A percentile compares a stretch with the other conserved stretches of the same genome.
phyloP scores from a whole-genome alignment of 2,113 vertebrate genomes.

The Girardinichthys multiradiatus region DNA sequence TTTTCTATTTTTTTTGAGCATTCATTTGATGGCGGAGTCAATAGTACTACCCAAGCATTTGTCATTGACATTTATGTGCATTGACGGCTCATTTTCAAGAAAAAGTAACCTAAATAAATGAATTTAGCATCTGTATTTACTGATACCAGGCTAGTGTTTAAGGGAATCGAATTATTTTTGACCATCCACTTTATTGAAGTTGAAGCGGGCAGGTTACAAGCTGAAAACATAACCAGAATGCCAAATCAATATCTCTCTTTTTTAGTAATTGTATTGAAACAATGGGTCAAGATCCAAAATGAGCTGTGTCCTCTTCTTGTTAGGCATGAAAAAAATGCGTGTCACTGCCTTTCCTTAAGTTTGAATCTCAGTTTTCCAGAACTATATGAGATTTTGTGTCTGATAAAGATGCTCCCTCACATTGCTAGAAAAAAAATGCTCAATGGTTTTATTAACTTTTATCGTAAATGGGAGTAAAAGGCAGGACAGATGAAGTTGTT shows the following conservation, averaged over 20 bases:
- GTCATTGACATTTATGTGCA: no score
- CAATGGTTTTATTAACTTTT: constrained; percentile 31
- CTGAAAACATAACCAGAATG: constrained; percentile 54
- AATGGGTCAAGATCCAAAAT: constrained; percentile 32
- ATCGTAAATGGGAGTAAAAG: constrained; percentile 21
- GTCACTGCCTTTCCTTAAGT: neutral
- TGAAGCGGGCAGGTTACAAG: no score
- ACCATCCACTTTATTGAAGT: no score
- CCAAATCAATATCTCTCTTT: constrained; percentile 61
- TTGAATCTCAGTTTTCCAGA: constrained; percentile 3
- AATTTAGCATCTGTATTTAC: no score
- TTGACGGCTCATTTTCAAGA: no score
- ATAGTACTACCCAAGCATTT: no score
- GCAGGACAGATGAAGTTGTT: constrained; percentile 14
- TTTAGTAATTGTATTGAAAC: constrained; percentile 40
- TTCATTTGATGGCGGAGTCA: no score
- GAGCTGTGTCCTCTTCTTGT: constrained; percentile 5
- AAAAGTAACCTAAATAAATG: no score
- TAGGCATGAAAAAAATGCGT: constrained; percentile 21
- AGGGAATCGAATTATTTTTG: no score
- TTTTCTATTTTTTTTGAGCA: no score
- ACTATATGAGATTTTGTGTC: constrained; percentile 17
- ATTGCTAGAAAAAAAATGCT: constrained; percentile 1
- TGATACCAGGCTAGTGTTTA: no score
- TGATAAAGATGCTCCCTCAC: constrained; percentile 18